phyloP scores from a whole-genome alignment of 2,113 vertebrate genomes.

The Heterotis niloticus region DNA sequence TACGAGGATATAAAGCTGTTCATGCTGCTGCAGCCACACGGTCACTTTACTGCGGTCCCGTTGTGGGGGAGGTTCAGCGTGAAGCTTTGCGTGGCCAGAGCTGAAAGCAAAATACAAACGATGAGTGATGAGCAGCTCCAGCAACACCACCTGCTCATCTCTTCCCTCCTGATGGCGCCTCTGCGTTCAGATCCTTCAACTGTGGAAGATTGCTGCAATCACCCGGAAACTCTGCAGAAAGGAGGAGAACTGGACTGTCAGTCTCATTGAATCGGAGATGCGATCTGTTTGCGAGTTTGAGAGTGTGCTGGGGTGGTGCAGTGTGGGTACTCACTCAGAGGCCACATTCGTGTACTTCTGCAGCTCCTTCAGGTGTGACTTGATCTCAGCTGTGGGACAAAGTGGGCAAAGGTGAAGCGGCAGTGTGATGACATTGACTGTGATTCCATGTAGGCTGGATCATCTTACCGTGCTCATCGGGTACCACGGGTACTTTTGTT shows the following conservation, averaged over 20 bases:
- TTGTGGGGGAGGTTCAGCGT: neutral
- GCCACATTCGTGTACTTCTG: constrained; percentile 1
- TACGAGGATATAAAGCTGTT: too few relatives aligned
- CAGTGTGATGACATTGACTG: too few relatives aligned
- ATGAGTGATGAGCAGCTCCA: neutral
- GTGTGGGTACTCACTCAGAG: neutral
- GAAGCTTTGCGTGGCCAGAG: neutral
- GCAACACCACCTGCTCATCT: too few relatives aligned
- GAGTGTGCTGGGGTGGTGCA: neutral
- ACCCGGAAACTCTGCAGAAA: constrained; percentile 1
- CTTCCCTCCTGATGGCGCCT: too few relatives aligned
- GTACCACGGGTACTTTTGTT: neutral
- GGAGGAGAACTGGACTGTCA: neutral
- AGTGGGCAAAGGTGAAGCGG: neutral
- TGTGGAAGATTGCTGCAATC: neutral
- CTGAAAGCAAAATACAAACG: too few relatives aligned
- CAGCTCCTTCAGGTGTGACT: constrained; percentile 18
- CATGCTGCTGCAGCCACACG: neutral
- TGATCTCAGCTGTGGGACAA: neutral
- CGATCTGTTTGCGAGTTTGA: neutral
- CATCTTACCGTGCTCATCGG: too few relatives aligned
- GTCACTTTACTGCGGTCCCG: neutral
- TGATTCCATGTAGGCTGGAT: neutral
- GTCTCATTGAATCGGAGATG: neutral
- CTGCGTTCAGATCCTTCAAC: too few relatives aligned